Evolutionary conservation across 2,888 invertebrate species (phyloP).

Genomic region (Himalopsyche tibetana): DNA sequence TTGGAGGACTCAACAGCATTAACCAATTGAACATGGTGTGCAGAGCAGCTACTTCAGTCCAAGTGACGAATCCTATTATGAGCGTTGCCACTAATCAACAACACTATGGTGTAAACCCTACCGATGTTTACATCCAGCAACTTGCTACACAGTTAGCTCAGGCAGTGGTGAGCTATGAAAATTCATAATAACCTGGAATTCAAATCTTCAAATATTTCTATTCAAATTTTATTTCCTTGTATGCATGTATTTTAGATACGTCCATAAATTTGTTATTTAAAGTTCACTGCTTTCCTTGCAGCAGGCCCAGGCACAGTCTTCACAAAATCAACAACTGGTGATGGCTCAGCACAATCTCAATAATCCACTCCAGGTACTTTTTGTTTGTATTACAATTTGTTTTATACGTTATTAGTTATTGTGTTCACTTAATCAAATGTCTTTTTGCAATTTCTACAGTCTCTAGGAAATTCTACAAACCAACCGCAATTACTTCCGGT

Average conservation of each 20-base stretch:
- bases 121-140: conserved; percentile 24
- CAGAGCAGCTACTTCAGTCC: conserved; percentile 7
- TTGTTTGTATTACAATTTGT: background rate
- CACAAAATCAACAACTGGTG: conserved; percentile 6
- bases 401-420: too few species aligned
- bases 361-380: background rate
- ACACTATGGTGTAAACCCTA: background rate
- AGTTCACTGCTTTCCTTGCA: background rate
- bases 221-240: too few species aligned
- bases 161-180: background rate
- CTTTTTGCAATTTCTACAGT: background rate
- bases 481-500: conserved; percentile 2
- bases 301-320: conserved; percentile 27
- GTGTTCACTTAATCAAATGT: too few species aligned
- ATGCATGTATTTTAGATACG: too few species aligned
- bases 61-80: conserved; percentile 9
- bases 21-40: conserved; percentile 11
- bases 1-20: background rate
- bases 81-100: conserved; percentile 22
- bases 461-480: conserved; percentile 8
- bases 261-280: too few species aligned
- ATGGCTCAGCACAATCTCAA: conserved; percentile 33
- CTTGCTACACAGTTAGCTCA: conserved; percentile 20
- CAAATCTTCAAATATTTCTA: too few species aligned
- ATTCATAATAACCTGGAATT: too few species aligned